phyloP scores from a whole-genome alignment of 2,888 invertebrate genomes.

The Apamea sordens region DNA sequence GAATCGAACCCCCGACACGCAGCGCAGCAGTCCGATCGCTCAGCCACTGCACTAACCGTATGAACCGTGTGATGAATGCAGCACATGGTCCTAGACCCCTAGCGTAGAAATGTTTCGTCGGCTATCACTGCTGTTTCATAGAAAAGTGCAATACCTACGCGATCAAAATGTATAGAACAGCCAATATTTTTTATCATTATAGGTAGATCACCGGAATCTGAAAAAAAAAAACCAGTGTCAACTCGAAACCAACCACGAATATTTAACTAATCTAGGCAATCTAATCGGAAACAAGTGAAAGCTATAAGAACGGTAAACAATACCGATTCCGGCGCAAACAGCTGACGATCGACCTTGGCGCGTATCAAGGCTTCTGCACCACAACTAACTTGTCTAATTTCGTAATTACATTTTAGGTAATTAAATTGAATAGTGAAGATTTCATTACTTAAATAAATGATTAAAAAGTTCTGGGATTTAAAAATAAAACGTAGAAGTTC shows the following conservation, averaged over 20 bases:
- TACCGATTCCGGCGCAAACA: constrained; percentile 23
- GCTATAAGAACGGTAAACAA: constrained; percentile 38
- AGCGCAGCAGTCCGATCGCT: too few species aligned
- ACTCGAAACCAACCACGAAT: not conserved
- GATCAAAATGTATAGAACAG: not conserved
- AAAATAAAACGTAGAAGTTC: not conserved
- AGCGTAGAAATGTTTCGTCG: not conserved
- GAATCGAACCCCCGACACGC: too few species aligned
- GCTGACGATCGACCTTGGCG: constrained; percentile 42
- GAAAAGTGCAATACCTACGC: not conserved
- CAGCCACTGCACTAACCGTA: too few species aligned
- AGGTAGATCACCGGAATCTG: not conserved
- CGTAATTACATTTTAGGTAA: constrained; percentile 11
- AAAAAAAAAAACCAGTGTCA: not conserved
- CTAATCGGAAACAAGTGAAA: constrained; percentile 55
- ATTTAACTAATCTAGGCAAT: not conserved
- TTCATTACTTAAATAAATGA: not conserved
- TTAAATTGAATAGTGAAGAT: not conserved
- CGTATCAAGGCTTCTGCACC: constrained; percentile 34
- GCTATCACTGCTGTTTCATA: not conserved
- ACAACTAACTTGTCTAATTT: constrained; percentile 36
- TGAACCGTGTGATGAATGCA: too few species aligned
- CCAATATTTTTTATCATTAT: not conserved
- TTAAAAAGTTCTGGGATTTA: constrained; percentile 2
- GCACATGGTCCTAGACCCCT: too few species aligned